Evolutionary conservation across 2,797 vertebrate genomes (phyloP).

Genomic region (Falco peregrinus): DNA sequence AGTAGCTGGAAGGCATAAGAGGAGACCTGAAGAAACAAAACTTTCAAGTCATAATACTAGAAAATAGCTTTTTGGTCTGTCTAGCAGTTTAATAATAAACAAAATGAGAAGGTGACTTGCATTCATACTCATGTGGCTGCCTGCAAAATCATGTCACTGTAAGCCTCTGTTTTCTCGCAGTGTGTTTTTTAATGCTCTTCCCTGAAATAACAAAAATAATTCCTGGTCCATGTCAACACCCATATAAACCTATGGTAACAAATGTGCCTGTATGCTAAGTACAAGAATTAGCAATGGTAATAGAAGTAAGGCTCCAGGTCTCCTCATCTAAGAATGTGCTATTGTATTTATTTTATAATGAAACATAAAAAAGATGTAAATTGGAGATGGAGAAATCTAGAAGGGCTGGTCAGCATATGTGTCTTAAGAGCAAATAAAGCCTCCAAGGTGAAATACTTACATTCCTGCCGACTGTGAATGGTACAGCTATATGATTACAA

Average conservation of each 20-base stretch:
- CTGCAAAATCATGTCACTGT: not conserved
- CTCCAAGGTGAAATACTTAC: not conserved
- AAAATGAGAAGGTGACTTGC: not conserved
- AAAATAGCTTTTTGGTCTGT: not conserved
- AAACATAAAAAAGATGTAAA: not conserved
- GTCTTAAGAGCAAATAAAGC: not conserved
- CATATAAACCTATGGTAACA: not conserved
- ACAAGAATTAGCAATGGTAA: not conserved
- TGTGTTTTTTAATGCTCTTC: not conserved
- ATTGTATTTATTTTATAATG: not conserved
- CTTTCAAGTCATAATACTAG: not conserved
- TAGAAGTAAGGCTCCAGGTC: not conserved
- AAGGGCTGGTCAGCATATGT: not conserved
- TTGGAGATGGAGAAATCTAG: not conserved
- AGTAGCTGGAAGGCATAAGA: not conserved
- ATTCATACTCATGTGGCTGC: not conserved
- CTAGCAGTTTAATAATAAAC: not conserved
- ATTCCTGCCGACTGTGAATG: not conserved
- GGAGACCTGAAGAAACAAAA: not conserved
- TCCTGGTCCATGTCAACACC: not conserved
- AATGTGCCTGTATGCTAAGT: not conserved
- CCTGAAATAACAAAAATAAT: not conserved
- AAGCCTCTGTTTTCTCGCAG: not conserved
- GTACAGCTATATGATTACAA: not conserved
- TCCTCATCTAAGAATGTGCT: not conserved